phyloP scores from a whole-genome alignment of 2,797 vertebrate species.

The Sebastes steindachneri region DNA sequence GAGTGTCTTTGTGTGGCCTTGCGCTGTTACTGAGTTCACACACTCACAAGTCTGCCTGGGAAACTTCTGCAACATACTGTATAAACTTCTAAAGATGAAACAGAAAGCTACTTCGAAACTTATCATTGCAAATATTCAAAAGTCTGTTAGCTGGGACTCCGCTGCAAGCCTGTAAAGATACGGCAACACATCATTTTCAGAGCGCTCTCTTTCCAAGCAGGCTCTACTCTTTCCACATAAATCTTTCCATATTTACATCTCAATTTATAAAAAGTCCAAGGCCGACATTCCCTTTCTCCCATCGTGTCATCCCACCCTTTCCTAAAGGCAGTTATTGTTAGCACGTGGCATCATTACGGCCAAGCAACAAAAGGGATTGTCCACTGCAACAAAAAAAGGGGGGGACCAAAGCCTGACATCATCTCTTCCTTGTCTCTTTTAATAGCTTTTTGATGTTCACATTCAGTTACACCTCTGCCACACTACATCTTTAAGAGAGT shows the following conservation, averaged over 20 bases:
- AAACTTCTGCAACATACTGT: slow-evolving; percentile 48
- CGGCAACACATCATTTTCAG: slow-evolving; percentile 61
- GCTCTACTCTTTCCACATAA: slow-evolving; percentile 63
- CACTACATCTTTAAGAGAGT: slow-evolving; percentile 73
- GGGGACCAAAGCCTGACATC: slow-evolving; percentile 53
- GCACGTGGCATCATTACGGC: slow-evolving; percentile 51
- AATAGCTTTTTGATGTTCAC: slow-evolving; percentile 58
- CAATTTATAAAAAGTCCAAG: slow-evolving; percentile 71
- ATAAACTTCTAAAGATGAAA: slow-evolving; percentile 60
- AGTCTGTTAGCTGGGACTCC: slow-evolving; percentile 42
- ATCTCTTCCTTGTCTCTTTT: slow-evolving; percentile 50
- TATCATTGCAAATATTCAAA: slow-evolving; percentile 56
- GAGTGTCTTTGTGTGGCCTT: slow-evolving; percentile 57
- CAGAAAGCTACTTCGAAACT: slow-evolving; percentile 57
- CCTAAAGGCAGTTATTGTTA: slow-evolving; percentile 74
- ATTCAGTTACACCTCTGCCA: slow-evolving; percentile 53
- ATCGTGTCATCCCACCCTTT: slow-evolving; percentile 74
- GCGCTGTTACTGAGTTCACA: slow-evolving; percentile 65
- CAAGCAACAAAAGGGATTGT: slow-evolving; percentile 65
- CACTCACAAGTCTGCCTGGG: slow-evolving; percentile 42
- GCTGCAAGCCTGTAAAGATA: slow-evolving; percentile 50
- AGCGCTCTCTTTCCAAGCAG: slow-evolving; percentile 51
- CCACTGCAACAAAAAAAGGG: slow-evolving; percentile 13
- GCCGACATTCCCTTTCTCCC: slow-evolving; percentile 68
- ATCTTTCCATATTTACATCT: slow-evolving; percentile 76